phyloP scores from a whole-genome alignment of 2,797 vertebrate species.

The Dendrocincla fuliginosa region DNA sequence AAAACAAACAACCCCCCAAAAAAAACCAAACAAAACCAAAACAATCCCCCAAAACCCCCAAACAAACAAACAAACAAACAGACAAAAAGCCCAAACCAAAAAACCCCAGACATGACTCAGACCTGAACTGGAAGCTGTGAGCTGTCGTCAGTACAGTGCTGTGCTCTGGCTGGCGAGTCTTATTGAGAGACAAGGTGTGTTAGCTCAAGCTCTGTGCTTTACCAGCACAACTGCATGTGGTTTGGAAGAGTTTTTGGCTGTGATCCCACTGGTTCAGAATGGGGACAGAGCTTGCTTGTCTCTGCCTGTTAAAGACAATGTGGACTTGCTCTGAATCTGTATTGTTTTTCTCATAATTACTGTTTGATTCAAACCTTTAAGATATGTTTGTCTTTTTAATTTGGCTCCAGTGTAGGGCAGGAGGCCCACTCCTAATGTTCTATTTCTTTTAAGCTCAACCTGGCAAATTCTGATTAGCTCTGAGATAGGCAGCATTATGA shows the following conservation, averaged over 20 bases:
- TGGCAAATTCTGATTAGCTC: slow-evolving; percentile 9
- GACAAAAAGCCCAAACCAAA: background rate
- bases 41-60: background rate
- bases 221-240: background rate
- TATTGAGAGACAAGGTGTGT: background rate
- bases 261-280: background rate
- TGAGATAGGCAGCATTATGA: slow-evolving; percentile 1
- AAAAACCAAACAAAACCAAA: background rate
- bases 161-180: background rate
- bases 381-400: slow-evolving; percentile 39
- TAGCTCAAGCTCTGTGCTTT: background rate
- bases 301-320: slow-evolving; percentile 16
- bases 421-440: background rate
- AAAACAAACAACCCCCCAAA: no score
- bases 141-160: background rate
- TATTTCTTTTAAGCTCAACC: background rate
- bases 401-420: slow-evolving; percentile 3
- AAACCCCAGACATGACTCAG: slow-evolving; percentile 54
- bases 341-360: slow-evolving; percentile 43
- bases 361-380: slow-evolving; percentile 7
- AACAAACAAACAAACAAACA: background rate
- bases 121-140: slow-evolving; percentile 11
- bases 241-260: slow-evolving; percentile 30
- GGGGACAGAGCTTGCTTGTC: slow-evolving; percentile 14
- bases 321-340: background rate